Percentiles rank a stretch among this genome's conserved stretches.
Evolutionary conservation across 2,113 vertebrate genomes (phyloP).

Genomic region (Tringa solitaria): DNA sequence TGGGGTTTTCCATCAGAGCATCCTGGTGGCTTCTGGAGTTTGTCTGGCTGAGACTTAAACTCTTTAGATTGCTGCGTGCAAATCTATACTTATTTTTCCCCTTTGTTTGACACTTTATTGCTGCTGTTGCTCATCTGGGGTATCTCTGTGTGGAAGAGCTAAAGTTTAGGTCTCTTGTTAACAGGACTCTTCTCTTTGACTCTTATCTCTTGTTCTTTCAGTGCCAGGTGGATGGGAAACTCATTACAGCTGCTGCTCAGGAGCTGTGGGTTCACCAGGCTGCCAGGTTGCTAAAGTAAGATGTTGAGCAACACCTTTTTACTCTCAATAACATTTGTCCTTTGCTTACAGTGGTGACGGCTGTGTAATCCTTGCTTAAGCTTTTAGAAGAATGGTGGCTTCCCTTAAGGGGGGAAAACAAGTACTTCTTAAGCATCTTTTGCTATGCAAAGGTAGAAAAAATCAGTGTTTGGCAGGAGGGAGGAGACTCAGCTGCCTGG

Average conservation of each 20-base stretch:
- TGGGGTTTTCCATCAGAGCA: neutral
- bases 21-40: neutral
- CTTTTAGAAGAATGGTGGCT: neutral
- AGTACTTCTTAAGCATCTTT: neutral
- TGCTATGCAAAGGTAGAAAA: neutral
- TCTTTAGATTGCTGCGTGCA: neutral
- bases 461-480: neutral
- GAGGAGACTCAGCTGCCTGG: neutral
- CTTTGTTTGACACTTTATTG: neutral
- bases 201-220: conserved; percentile 5
- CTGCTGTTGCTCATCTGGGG: neutral
- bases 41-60: neutral
- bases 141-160: neutral
- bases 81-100: neutral
- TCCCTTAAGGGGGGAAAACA: neutral
- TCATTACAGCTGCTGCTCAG: conserved; percentile 90
- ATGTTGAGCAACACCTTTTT: neutral
- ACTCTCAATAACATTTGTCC: neutral
- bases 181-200: neutral
- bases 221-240: conserved; percentile 93
- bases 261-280: conserved; percentile 83
- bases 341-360: neutral
- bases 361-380: neutral
- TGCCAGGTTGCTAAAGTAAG: conserved; percentile 90
- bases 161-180: neutral